Conservation (phyloP, 2,888 invertebrate genomes). For the Drosophila testacea region DNA sequence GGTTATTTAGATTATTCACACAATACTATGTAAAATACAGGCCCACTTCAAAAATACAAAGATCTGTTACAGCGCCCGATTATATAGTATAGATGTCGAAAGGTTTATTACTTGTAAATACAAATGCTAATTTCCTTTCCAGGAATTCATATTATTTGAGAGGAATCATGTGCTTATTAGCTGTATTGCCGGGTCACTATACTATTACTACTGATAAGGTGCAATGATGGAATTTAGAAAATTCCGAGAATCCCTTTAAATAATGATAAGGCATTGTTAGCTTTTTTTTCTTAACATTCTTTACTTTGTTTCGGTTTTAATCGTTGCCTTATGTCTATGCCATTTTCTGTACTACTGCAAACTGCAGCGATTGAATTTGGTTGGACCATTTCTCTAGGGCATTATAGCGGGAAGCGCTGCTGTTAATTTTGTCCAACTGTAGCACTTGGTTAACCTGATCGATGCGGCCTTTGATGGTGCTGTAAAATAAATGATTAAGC, state of each 20-base stretch:
- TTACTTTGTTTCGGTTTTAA: conserved; percentile 27
- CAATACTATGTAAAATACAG: too few species aligned
- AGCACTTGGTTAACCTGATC: conserved; percentile 98
- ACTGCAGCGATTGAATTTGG: conserved; percentile 94
- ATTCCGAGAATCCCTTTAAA: not conserved
- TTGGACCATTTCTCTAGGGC: conserved; percentile 98
- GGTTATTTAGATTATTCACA: not conserved
- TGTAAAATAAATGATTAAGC: conserved; percentile 75
- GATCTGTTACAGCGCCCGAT: not conserved
- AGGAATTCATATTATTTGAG: not conserved
- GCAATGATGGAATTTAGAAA: not conserved
- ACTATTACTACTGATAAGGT: not conserved
- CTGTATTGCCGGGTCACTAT: not conserved
- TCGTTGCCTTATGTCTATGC: conserved; percentile 86
- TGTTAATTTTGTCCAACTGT: conserved; percentile 92
- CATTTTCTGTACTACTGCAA: conserved; percentile 97
- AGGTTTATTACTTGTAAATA: not conserved
- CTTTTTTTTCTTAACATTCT: conserved; percentile 12
- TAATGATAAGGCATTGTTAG: conserved; percentile 17
- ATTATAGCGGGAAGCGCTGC: conserved; percentile 94
- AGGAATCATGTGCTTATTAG: not conserved
- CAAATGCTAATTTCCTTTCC: not conserved
- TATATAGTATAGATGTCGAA: not conserved
- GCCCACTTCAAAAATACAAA: not conserved
- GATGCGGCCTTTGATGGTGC: conserved; percentile 94